phyloP scores from a whole-genome alignment of 2,888 invertebrate genomes.

The Nasonovia ribisnigri region DNA sequence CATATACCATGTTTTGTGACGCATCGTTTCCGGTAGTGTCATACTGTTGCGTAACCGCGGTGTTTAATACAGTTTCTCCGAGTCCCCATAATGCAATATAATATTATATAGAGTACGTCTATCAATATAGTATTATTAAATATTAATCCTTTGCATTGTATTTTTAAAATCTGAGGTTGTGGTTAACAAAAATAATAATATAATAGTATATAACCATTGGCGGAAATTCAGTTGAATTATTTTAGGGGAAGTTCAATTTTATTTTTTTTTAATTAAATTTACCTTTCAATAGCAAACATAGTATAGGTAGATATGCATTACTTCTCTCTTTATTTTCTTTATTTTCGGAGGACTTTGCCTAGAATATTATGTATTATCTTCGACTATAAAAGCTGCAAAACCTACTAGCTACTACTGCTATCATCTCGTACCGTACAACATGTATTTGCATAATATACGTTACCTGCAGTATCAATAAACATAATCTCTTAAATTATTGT shows the following conservation, averaged over 20 bases:
- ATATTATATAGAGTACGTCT: not conserved
- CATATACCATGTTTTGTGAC: not conserved
- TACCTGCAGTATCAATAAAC: not conserved
- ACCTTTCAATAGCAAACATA: not conserved
- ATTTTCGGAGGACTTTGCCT: not conserved
- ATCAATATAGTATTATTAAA: not conserved
- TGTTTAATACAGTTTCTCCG: not conserved
- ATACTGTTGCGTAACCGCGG: not conserved
- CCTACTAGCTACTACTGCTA: too few species aligned
- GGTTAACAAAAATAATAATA: not conserved
- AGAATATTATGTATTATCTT: not conserved
- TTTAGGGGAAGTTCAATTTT: not conserved
- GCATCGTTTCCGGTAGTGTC: not conserved
- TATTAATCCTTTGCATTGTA: not conserved
- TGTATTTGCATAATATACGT: not conserved
- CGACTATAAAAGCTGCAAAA: not conserved
- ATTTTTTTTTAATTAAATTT: not conserved
- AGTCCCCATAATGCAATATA: not conserved
- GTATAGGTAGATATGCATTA: not conserved
- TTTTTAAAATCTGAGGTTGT: not conserved
- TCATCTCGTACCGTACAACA: not conserved
- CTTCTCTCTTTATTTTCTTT: not conserved
- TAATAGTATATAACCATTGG: not conserved
- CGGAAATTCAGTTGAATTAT: not conserved
- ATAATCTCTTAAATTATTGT: not conserved